Base-by-base conservation (phyloP, 2,797 vertebrate genomes). In the Clarias pachynema region DNA sequence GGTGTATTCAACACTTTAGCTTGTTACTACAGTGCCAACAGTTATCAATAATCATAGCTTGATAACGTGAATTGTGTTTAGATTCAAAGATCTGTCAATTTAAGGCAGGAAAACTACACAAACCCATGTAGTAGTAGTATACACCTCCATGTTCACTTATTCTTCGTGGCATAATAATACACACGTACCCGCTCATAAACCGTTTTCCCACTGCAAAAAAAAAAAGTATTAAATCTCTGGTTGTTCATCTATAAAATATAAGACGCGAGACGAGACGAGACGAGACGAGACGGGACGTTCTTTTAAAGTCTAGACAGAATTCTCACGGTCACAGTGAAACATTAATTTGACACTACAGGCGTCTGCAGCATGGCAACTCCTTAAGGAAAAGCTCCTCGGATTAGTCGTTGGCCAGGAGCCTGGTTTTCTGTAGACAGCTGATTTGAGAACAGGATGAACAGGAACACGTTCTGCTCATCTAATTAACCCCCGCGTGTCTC, bases 311-410 rank as follows among this genome's bases (percentile, higher is more conserved):
- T 40, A 26, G 24, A 79, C 49, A 82, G 63, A 84, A 75, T 57
- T 88, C 22, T 56, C 68, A 31, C 7, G 0, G 14, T 81, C 87
- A 86, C 85, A 88, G 84, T 80, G 81, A 75, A 49, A 82, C 65
- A 73, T 66, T 80, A 56, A 53, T 72, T 82, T 83, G 69, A 84
- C 75, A 79, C 31, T 40, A 79, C 57, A 79, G 14, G 59, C 62
- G 69, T 87, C 62, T 68, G 34, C 77, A 66, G 72, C 73, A 84
- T 82, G 88, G 82, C 86, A 70, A 80, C 29, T 77, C 16, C 6
- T 86, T 70, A 63, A 74, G 79, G 73, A 81, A 60, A 83, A 70
- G 69, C 73, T 83, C 31, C 56, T 53, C 75, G 59, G 26, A 80
- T 66, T 37, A 69, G 40, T 49, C 59, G 59, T 56, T 44, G 49